Evolutionary conservation across 1,140 invertebrate genomes (phyloP).

Genomic region (Scaptodrosophila lebanonensis): DNA sequence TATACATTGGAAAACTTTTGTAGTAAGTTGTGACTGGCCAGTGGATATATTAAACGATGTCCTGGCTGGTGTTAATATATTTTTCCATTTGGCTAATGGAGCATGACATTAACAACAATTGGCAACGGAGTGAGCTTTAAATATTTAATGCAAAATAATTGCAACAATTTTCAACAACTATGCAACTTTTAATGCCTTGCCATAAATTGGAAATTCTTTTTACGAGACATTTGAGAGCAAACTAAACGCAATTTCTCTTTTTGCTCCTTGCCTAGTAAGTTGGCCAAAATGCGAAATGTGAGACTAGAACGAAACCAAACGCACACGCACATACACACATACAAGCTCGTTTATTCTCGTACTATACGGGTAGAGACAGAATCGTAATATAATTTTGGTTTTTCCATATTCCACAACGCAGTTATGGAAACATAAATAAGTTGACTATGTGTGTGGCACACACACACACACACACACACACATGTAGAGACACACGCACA

Average conservation of each 20-base stretch:
- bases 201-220: no score
- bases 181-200: constrained; percentile 23
- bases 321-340: background rate
- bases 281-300: background rate
- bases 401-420: constrained; percentile 33
- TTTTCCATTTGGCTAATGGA: background rate
- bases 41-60: no score
- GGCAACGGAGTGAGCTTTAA: constrained; percentile 38
- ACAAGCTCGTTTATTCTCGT: no score
- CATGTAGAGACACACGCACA: constrained; percentile 9
- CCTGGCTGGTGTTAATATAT: no score
- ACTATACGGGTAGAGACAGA: constrained; percentile 2
- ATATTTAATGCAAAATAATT: constrained; percentile 39
- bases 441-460: constrained; percentile 8
- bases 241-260: constrained; percentile 17
- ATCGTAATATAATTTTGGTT: constrained; percentile 31
- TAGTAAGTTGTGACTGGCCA: no score
- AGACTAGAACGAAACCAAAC: background rate
- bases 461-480: background rate
- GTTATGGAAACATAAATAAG: constrained; percentile 36
- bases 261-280: no score
- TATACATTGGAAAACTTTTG: no score
- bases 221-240: constrained; percentile 13
- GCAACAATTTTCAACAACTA: no score
- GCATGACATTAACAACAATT: constrained; percentile 37